Base-by-base conservation (phyloP, 2,888 invertebrate species). In the Hedya salicella region DNA sequence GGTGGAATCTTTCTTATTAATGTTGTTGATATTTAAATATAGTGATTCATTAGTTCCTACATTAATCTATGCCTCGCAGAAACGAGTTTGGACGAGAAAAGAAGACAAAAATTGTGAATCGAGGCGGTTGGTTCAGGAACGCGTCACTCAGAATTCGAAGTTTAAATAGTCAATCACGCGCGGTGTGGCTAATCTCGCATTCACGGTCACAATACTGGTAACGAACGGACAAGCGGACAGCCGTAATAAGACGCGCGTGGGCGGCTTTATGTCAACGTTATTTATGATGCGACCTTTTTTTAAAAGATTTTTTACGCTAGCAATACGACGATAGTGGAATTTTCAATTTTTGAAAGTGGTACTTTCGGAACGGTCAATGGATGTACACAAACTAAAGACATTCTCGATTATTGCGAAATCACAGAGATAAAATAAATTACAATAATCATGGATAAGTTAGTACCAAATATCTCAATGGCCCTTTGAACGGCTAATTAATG, bases 151-250 rank as follows among this genome's bases (percentile, higher is more conserved):
- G 83, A 83, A 80, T 83, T 85, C 76, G 81, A 85, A 85, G 82
- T 89, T 80, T 89, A 89, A 90, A 91, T 91, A 91, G 91, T 91
- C 91, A 89, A 91, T 91, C 90, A 91, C 86, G 89, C 86, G 85
- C 78, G 82, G 85, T 87, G 89, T 88, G 86, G 91, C 90, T 89
- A 90, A 92, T 90, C 91, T 87, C 80, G 84, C 88, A 88, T 90
- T 88, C 89, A 88, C 78, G 77, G 77, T 78, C 83, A 91, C 91
- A 91, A 91, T 91, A 78, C 89, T 83, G 85, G 89, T 92, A 92
- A 91, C 91, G 91, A 92, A 91, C 91, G 88, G 81, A 89, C 90
- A 82, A 82, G 88, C 89, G 83, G 86, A 89, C 89, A 86, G 88
- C 86, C 85, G 88, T 90, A 91, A 89, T 90, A 90, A 90, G 91